A percentile compares a stretch with the other conserved stretches of the same genome.
These are phyloP conservation scores for Chrysochloris asiatica DNA, from an alignment of 2,113 vertebrate species.

Conservation along the genomic window DNA sequence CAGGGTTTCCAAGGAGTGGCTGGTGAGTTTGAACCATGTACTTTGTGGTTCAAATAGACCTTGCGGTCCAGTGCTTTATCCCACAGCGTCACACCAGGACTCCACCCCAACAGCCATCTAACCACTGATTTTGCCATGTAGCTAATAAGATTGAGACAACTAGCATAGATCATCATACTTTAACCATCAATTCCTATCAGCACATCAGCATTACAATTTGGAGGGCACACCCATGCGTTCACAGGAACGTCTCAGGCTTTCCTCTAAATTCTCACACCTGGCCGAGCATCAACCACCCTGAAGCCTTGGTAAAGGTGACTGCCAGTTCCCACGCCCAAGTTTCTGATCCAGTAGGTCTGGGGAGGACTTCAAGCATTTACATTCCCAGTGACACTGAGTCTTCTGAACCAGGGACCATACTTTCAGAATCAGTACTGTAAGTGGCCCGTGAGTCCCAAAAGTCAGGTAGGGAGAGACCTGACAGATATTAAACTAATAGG, in stretches of 20 bases:
- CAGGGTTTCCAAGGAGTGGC: no score
- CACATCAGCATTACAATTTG: conserved; percentile 25
- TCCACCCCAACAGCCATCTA: conserved; percentile 18
- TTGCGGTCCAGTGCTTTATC: no score
- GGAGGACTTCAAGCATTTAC: neutral
- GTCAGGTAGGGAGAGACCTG: neutral
- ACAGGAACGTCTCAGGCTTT: neutral
- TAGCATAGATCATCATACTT: neutral
- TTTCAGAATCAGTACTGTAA: no score
- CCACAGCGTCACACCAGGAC: no score
- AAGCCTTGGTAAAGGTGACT: neutral
- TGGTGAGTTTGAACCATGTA: no score
- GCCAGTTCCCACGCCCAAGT: neutral
- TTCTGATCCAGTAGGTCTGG: neutral
- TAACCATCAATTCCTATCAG: conserved; percentile 13
- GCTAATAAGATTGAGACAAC: conserved; percentile 6
- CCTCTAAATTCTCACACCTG: neutral
- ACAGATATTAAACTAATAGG: neutral
- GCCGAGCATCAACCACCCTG: neutral
- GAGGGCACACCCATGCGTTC: neutral
- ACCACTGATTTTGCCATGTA: conserved; percentile 26
- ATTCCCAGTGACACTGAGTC: neutral
- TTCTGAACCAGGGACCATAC: no score
- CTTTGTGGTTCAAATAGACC: no score
- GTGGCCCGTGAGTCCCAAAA: neutral